Base-by-base conservation (phyloP, 2,113 vertebrate genomes). In the Chitala chitala region DNA sequence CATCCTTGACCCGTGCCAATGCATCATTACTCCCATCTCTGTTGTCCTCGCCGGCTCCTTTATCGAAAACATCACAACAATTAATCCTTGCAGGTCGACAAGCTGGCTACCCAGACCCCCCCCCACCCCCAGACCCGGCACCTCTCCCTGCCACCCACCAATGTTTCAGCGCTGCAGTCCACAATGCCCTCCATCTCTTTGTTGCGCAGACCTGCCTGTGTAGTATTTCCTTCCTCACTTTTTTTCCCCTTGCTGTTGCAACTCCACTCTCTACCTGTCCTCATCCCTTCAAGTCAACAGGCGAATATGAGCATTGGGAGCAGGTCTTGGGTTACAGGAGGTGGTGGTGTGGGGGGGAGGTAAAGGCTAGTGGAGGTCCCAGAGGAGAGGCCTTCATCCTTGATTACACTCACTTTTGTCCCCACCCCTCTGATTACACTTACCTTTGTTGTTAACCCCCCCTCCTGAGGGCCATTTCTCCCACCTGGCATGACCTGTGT, bases 371-470 rank as follows among this genome's bases (percentile, higher is more conserved):
- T 33, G 3, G 0, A 44, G 78, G 70, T 83, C 71, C 61, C 78
- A 0, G 5, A 0, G 10, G 80, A 85, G 77, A 74, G 82, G 80
- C n/a, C 83, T 83, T 86, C 84, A 78, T 64, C 59, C 82, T 75
- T 77, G 55, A 40, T 15, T 0, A 1, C 82, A 86, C 82, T 85
- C 82, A 86, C 82, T 86, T 89, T 87, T 75, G 77, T 80, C 81
- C 84, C 82, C 66, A 79, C 77, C 84, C 44, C n/a, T 8, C 48
- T 17, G 55, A 40, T 15, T 0, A 1, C 82, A 86, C 82, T 85
- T 81, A 86, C 82, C 86, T 89, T 87, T 75, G 77, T 44, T 31
- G 42, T n/a, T 10, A 46, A 8, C 31, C 13, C 26, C 26, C 77
- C 77, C 83, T 71, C 78, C 84, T 82, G 42, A 73, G 74, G 86